phyloP scores from a whole-genome alignment of 2,797 vertebrate genomes.

The Acanthis flammea region DNA sequence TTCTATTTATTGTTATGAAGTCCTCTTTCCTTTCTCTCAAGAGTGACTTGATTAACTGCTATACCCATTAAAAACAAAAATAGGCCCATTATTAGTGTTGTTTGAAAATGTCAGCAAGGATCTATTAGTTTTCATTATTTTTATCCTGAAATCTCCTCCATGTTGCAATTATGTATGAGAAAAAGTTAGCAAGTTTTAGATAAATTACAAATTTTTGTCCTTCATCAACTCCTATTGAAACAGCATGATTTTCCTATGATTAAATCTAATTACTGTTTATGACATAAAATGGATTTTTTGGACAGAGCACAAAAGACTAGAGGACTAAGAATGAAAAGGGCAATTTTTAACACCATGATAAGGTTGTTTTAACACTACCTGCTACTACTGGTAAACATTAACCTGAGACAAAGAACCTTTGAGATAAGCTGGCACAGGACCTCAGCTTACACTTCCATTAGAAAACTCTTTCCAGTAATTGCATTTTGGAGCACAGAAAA shows the following conservation, averaged over 20 bases:
- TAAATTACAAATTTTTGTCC: background rate
- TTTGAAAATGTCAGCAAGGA: background rate
- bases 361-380: background rate
- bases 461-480: background rate
- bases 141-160: background rate
- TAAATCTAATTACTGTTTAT: background rate
- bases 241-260: background rate
- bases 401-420: background rate
- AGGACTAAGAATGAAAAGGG: background rate
- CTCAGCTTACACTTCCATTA: background rate
- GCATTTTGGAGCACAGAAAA: background rate
- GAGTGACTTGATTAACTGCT: background rate
- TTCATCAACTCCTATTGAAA: conserved; percentile 13
- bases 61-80: background rate
- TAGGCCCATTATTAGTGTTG: background rate
- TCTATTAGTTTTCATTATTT: background rate
- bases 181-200: background rate
- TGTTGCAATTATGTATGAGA: background rate
- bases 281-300: background rate
- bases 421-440: background rate
- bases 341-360: background rate
- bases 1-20: background rate
- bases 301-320: background rate
- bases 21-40: background rate
- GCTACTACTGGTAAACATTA: background rate